Conservation (phyloP, 2,797 vertebrate genomes). For the Garrulus glandarius region DNA sequence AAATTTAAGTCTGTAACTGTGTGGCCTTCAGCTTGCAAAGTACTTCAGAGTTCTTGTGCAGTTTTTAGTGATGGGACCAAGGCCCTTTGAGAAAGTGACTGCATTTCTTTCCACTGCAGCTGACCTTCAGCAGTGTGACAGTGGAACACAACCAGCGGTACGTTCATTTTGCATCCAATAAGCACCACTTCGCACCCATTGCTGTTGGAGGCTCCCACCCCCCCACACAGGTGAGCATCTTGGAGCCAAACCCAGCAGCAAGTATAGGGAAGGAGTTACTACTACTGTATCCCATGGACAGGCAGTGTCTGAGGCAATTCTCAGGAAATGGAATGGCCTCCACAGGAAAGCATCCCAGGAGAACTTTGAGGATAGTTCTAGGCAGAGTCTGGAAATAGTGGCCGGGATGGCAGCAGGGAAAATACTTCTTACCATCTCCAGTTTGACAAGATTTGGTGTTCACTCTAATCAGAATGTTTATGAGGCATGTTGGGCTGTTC, state of each 20-base stretch:
- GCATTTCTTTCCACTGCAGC: conserved; percentile 67
- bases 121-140: conserved; percentile 86
- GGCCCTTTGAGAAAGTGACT: not conserved
- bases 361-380: not conserved
- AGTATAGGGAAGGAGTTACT: not conserved
- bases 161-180: conserved; percentile 81
- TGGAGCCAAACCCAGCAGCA: not conserved
- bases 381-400: not conserved
- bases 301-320: not conserved
- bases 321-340: not conserved
- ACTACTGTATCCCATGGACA: not conserved
- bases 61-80: not conserved
- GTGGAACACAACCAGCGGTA: conserved; percentile 75
- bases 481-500: not conserved
- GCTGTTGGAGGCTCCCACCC: conserved; percentile 77
- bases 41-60: not conserved
- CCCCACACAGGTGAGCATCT: conserved; percentile 84
- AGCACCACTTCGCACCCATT: conserved; percentile 83
- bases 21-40: not conserved
- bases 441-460: not conserved
- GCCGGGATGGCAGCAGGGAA: not conserved
- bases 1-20: not conserved
- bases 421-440: not conserved
- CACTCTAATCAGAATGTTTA: not conserved
- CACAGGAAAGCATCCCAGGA: not conserved